phyloP scores from a whole-genome alignment of 2,888 invertebrate species.

The Sphinx pinastri region DNA sequence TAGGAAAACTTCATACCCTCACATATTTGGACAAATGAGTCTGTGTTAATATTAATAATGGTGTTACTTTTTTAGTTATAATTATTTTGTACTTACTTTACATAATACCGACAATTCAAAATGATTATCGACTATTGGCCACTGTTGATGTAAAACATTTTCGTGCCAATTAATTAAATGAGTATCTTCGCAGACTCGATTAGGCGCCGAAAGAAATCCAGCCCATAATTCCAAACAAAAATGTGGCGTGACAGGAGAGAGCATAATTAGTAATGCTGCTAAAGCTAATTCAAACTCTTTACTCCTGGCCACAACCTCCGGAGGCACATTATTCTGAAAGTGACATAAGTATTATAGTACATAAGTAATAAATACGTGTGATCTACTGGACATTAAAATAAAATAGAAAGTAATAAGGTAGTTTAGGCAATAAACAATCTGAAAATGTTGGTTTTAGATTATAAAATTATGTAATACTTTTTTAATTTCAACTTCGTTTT shows the following conservation, averaged over 20 bases:
- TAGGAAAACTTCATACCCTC: too few relatives aligned
- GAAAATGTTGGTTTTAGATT: too few relatives aligned
- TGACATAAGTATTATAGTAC: slow-evolving; percentile 28
- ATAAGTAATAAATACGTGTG: too few relatives aligned
- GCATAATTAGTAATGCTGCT: slow-evolving; percentile 91
- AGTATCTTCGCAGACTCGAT: slow-evolving; percentile 75
- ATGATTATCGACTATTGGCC: slow-evolving; percentile 90
- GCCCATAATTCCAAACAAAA: slow-evolving; percentile 96
- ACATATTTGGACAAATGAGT: too few relatives aligned
- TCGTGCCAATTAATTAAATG: slow-evolving; percentile 86
- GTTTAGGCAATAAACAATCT: too few relatives aligned
- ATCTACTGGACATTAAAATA: too few relatives aligned
- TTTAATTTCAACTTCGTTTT: too few relatives aligned
- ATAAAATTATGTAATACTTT: too few relatives aligned
- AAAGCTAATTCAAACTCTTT: slow-evolving; percentile 91
- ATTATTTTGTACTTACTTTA: slow-evolving; percentile 75
- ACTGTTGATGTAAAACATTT: slow-evolving; percentile 88
- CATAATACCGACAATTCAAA: slow-evolving; percentile 87
- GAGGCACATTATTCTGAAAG: slow-evolving; percentile 84
- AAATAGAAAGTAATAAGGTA: too few relatives aligned
- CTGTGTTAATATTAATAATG: too few relatives aligned
- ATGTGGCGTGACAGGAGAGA: slow-evolving; percentile 95
- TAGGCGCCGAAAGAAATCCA: slow-evolving; percentile 87
- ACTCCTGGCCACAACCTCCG: slow-evolving; percentile 85
- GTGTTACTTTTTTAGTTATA: too few relatives aligned